phyloP scores from a whole-genome alignment of 2,888 invertebrate species.

The Polymixis lichenea region DNA sequence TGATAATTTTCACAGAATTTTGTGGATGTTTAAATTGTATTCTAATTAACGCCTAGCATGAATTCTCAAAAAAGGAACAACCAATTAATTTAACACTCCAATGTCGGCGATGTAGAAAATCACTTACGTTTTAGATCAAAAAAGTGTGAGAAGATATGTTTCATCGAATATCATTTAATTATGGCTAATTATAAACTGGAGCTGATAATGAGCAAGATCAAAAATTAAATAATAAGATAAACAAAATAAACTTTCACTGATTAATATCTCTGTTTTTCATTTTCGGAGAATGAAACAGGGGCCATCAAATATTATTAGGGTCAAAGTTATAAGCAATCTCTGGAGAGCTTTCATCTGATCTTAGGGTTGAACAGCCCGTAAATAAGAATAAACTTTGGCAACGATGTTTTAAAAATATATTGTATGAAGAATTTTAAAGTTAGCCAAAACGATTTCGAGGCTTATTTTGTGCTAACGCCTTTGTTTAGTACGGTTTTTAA shows the following conservation, averaged over 20 bases:
- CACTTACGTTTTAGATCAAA: neutral
- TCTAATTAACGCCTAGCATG: neutral
- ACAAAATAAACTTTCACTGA: constrained; percentile 17
- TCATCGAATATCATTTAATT: neutral
- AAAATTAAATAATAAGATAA: neutral
- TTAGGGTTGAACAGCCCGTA: constrained; percentile 21
- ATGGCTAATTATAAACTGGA: neutral
- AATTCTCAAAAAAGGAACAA: too few species aligned
- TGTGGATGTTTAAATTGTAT: neutral
- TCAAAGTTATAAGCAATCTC: constrained; percentile 46
- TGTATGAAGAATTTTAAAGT: constrained; percentile 8
- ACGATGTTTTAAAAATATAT: constrained; percentile 14
- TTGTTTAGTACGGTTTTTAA: neutral
- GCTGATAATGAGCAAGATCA: neutral
- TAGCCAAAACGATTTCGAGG: neutral
- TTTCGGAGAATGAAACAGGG: constrained; percentile 23
- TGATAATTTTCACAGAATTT: neutral
- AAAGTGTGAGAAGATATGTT: neutral
- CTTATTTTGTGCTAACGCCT: neutral
- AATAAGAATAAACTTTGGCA: constrained; percentile 40
- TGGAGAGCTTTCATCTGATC: constrained; percentile 43
- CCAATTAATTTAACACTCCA: too few species aligned
- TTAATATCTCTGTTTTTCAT: constrained; percentile 21
- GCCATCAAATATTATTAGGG: constrained; percentile 34
- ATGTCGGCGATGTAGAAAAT: neutral